Conservation (phyloP, 53 echinoderm and acorn worm species). For the Actinopyga echinites region DNA sequence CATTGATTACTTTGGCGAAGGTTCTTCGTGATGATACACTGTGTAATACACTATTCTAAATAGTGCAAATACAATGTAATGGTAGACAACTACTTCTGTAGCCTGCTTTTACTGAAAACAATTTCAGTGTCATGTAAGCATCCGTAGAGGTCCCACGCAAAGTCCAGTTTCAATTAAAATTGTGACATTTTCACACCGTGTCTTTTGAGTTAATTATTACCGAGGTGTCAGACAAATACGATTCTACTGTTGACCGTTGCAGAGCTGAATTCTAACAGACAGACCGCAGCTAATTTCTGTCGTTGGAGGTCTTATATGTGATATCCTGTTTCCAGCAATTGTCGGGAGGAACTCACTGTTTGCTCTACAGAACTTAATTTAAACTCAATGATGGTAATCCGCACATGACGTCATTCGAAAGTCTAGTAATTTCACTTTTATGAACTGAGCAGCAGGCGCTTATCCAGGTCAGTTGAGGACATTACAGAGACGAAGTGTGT, state of each 20-base stretch:
- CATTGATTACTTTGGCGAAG: not conserved
- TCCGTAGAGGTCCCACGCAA: constrained; percentile 8
- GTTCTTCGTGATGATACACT: not conserved
- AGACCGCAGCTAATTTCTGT: not conserved
- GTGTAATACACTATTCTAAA: too few relatives aligned
- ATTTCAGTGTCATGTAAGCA: not conserved
- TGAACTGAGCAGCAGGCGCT: too few relatives aligned
- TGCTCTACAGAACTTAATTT: constrained; percentile 33
- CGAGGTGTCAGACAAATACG: not conserved
- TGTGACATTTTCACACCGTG: constrained; percentile 10
- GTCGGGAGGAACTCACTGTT: not conserved
- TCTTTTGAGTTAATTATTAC: constrained; percentile 5
- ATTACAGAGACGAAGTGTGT: not conserved
- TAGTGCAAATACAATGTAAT: too few relatives aligned
- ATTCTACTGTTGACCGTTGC: not conserved
- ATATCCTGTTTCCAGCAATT: not conserved
- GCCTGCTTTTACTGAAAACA: constrained; percentile 8
- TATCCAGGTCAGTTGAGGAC: constrained; percentile 8
- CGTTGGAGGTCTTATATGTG: not conserved
- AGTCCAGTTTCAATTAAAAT: not conserved
- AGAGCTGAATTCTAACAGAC: not conserved
- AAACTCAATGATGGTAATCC: constrained; percentile 29
- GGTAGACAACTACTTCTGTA: too few relatives aligned
- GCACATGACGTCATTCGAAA: constrained; percentile 22
- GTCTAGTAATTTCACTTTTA: constrained; percentile 12